Base-by-base conservation (phyloP, 2,888 invertebrate genomes). In the Caenorhabditis parvicauda region DNA sequence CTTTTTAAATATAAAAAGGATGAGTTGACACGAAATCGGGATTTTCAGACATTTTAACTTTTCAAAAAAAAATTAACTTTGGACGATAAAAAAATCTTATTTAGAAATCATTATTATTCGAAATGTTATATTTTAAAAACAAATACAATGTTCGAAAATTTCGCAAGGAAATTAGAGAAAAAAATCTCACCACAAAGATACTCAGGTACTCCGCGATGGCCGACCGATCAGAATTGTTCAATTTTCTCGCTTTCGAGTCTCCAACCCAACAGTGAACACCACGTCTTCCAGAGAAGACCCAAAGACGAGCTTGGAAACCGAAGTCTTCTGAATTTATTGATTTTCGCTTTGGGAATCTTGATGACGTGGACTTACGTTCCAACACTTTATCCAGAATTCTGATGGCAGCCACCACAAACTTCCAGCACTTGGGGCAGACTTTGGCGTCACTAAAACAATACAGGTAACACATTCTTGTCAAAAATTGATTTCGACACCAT, bases 211-310 rank as follows among this genome's bases (percentile, higher is more conserved):
- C 93, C 0, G 91, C 92, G 14, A 98, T 85, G 0, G 92, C 89
- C 14, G 87, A 84, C 52, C 98, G 85, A 0, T 88, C 89, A 5
- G 86, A 83, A 64, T 88, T 86, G 59, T 88, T 87, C 47, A 95
- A 84, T 69, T 86, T 87, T 42, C 94, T 86, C 0, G 95, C 95
- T 50, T 85, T 85, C 74, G 88, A 86, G 82, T 99, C 98, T 76
- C 91, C 92, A 6, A 98, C 89, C 98, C 98, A 99, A 81, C 95
- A 94, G 87, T 99, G 98, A 49, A 99, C 88, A 78, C 98, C 98
- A 85, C 98, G 87, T 70, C 98, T 87, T 0, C 98, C 98, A 61
- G 96, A 98, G 83, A 93, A 99, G 22, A 98, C 90, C 96, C 96
- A 99, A 45, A 99, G 84, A 32, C 93, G 86, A 77, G 92, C 89